Evolutionary conservation across 2,113 vertebrate genomes (phyloP), one percentile per base, ranked within the genome.

Genomic region (Panthera uncia): DNA sequence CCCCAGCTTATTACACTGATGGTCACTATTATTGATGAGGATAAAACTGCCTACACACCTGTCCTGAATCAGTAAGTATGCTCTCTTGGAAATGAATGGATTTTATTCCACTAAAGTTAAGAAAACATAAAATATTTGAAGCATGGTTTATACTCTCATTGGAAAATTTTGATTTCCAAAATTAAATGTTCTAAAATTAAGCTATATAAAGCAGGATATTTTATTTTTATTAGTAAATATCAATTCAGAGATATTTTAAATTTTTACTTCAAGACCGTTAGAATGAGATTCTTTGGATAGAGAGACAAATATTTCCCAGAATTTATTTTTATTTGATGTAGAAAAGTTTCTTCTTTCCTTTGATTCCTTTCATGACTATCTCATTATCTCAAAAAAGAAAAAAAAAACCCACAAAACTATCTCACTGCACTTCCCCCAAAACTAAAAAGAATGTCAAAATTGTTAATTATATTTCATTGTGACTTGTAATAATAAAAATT

Each of bases 1-100:
- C 99, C 99, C 66, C 99, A 99, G 73, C 98, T 99, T 96, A 99
- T 99, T 97, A 99, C 99, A 91, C 98, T 99, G 89, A 99, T 99
- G 99, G 98, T 99, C 84, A 99, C 99, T 65, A 99, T 99, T 79
- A 99, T 99, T 95, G 99, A 99, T 96, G 99, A 99, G 80, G 99
- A 99, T 98, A 99, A 99, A 97, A 99, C 99, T 1, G 99, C 99
- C 4, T 99, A 99, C 97, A 99, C 99, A 2, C 99, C 99, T 45
- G 97, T 99, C 94, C 98, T 99, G 98, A 99, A 99, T 98, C 99
- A 99, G 99, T 99, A 99, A 98, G 99, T 99, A 97, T 4, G 25
- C 68, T 71, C 12, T 66, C 88, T 95, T 92, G 65, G 1, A 4
- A 18, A 15, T 83, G n/a, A 97, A 68, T 31, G 45, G 8, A 65